Base-by-base conservation (phyloP, 1,140 invertebrate species). In the Brachionus manjavacas region DNA sequence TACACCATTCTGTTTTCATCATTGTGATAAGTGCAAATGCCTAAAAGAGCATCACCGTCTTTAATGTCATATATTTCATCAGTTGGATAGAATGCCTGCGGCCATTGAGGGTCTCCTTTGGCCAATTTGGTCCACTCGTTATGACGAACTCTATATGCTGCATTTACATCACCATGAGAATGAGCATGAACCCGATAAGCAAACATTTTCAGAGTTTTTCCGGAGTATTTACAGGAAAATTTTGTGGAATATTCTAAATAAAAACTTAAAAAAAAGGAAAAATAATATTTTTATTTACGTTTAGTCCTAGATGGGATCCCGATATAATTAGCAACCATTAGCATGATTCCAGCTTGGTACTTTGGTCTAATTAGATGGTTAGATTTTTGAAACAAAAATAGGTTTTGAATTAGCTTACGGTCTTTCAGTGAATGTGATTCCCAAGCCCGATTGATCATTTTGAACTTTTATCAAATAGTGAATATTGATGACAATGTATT, bases 21-120 rank as follows among this genome's bases (percentile, higher is more conserved):
- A 85, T 80, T 70, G 6, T 79, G 23, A 49, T 84, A 52, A 31
- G 41, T 25, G 76, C 41, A 84, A 41, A 20, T 41, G 87, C 91
- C 89, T 89, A 93, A 92, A 84, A 98, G 87, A 84, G 91, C 92
- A 89, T 98, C 96, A 4, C 93, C 93, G 78, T 90, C 89, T 20
- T 88, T 87, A 7, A 93, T 89, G n/a, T 87, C 87, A 16, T 92
- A 86, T 84, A 86, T 87, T 86, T 93, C 92, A 23, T 92, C 91
- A 1, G 96, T 92, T 7, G 94, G 94, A 90, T 99, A 98, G 91
- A 99, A 99, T 93, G 99, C 97, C 89, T 92, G 88, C 93, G 96
- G 95, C 83, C 93, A 92, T 85, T 96, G 92, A 4, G 97, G 97
- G 91, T 98, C 92, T 84, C 94, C 92, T 89, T 96, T 95, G 4